phyloP scores from a whole-genome alignment of 2,797 vertebrate species.

The Clangula hyemalis region DNA sequence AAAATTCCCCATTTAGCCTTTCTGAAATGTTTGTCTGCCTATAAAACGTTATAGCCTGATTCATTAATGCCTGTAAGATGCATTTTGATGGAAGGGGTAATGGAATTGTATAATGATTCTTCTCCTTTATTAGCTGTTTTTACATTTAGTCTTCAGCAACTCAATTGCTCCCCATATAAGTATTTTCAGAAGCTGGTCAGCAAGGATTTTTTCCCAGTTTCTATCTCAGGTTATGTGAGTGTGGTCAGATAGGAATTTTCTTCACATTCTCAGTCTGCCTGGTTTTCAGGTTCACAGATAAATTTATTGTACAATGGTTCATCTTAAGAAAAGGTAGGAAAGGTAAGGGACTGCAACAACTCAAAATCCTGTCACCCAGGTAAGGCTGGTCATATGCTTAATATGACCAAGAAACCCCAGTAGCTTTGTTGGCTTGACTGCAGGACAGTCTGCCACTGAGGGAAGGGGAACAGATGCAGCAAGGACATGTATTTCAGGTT shows the following conservation, averaged over 20 bases:
- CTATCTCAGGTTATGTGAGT: background rate
- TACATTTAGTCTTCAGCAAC: background rate
- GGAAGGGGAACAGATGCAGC: background rate
- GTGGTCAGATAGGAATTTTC: background rate
- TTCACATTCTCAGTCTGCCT: background rate
- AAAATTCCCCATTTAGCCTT: conserved; percentile 29
- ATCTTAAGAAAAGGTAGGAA: background rate
- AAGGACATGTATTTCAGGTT: background rate
- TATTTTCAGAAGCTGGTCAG: background rate
- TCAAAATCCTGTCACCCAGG: background rate
- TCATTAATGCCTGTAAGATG: background rate
- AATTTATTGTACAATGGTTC: background rate
- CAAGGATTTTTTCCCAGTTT: background rate
- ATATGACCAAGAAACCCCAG: background rate
- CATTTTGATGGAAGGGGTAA: background rate
- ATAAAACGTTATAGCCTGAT: conserved; percentile 12
- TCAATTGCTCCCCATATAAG: background rate
- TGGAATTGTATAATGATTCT: background rate
- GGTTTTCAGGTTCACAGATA: background rate
- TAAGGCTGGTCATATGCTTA: background rate
- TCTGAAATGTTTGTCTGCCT: background rate
- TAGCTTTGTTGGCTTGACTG: background rate
- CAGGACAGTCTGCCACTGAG: background rate
- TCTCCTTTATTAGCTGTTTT: background rate
- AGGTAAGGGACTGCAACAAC: background rate